phyloP scores from a whole-genome alignment of 2,797 vertebrate genomes.

The Pantherophis alleghaniensis region DNA sequence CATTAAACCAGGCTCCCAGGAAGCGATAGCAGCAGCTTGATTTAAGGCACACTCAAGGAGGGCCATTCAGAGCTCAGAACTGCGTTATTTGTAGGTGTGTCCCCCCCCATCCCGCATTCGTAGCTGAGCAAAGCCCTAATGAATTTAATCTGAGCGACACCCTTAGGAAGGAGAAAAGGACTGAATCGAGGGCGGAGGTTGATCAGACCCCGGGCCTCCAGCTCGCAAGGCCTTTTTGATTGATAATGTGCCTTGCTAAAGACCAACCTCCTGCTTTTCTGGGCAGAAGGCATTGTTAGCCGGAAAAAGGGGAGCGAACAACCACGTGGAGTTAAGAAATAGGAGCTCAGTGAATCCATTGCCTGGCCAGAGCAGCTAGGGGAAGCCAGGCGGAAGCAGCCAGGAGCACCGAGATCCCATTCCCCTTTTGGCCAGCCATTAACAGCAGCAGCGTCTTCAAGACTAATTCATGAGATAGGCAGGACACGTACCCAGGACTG shows the following conservation, averaged over 20 bases:
- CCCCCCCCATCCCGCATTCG: slow-evolving; percentile 39
- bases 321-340: neutral
- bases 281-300: neutral
- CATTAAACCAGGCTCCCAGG: slow-evolving; percentile 58
- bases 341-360: neutral
- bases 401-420: neutral
- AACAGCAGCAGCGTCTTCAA: slow-evolving; percentile 54
- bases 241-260: slow-evolving; percentile 23
- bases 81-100: slow-evolving; percentile 60
- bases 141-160: slow-evolving; percentile 49
- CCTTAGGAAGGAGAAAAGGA: slow-evolving; percentile 26
- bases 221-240: neutral
- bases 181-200: slow-evolving; percentile 25
- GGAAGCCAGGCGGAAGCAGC: neutral
- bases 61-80: slow-evolving; percentile 62
- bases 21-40: slow-evolving; percentile 55
- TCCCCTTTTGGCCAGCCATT: slow-evolving; percentile 49
- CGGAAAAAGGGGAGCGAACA: neutral
- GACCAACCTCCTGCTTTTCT: neutral
- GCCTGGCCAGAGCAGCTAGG: neutral
- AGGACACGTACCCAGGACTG: slow-evolving; percentile 31
- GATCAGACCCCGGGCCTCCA: slow-evolving; percentile 23
- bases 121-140: slow-evolving; percentile 56
- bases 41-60: slow-evolving; percentile 59
- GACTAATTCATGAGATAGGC: slow-evolving; percentile 52